Conservation (phyloP, 2,113 vertebrate genomes). For the Psophia crepitans region DNA sequence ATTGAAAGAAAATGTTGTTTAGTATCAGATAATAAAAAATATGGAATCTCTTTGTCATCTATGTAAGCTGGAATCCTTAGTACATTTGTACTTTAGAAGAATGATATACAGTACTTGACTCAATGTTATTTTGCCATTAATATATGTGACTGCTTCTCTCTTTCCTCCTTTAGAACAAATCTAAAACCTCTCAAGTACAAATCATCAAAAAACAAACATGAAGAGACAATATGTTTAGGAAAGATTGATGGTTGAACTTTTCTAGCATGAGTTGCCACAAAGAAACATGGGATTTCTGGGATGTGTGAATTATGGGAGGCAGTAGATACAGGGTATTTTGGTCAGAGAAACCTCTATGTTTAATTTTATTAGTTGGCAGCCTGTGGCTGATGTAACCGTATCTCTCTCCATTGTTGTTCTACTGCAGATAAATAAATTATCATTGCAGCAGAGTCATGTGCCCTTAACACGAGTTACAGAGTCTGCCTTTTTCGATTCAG, state of each 20-base stretch:
- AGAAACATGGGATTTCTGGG: background rate
- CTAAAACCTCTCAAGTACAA: background rate
- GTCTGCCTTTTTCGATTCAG: background rate
- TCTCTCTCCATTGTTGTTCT: background rate
- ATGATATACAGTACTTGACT: background rate
- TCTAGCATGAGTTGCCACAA: background rate
- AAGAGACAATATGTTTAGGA: background rate
- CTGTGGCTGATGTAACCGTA: background rate
- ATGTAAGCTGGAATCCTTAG: background rate
- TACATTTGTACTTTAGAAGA: background rate
- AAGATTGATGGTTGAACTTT: background rate
- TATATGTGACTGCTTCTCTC: background rate
- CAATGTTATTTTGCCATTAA: background rate
- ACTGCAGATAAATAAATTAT: background rate
- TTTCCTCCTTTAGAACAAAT: background rate
- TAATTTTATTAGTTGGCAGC: background rate
- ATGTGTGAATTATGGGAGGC: background rate
- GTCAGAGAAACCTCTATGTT: background rate
- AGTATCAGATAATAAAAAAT: background rate
- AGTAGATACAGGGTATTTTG: background rate
- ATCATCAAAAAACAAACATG: accelerated
- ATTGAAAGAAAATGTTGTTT: background rate
- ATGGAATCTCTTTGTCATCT: background rate
- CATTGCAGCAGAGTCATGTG: background rate
- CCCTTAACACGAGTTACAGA: background rate